Evolutionary conservation across 1,140 invertebrate species (phyloP).

Genomic region (Drosophila navojoa): DNA sequence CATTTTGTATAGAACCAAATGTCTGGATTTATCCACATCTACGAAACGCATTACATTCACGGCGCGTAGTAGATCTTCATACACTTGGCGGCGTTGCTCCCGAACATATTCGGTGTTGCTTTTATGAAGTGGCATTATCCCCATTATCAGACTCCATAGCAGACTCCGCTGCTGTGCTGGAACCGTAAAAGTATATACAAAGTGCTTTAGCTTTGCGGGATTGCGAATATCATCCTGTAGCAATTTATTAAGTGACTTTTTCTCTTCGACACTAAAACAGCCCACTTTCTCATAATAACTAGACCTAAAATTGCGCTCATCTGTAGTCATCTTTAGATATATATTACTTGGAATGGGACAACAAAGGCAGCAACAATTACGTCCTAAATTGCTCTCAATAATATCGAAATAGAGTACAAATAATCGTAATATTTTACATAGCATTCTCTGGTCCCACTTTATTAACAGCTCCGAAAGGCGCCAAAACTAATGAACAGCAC

Average conservation of each 20-base stretch:
- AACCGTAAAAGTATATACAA: constrained; percentile 93
- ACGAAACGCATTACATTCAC: constrained; percentile 87
- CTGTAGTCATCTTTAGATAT: constrained; percentile 84
- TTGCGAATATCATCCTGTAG: constrained; percentile 94
- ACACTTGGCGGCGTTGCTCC: constrained; percentile 89
- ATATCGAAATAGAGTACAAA: neutral
- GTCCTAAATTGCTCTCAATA: neutral
- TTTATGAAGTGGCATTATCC: constrained; percentile 88
- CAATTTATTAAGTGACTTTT: constrained; percentile 95
- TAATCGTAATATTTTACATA: too few relatives aligned
- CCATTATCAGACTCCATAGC: constrained; percentile 94
- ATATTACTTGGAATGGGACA: neutral
- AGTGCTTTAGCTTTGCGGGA: constrained; percentile 92
- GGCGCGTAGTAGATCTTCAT: constrained; percentile 89
- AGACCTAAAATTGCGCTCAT: constrained; percentile 94
- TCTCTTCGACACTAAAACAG: constrained; percentile 95
- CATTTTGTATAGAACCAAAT: constrained; percentile 89
- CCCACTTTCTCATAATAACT: constrained; percentile 94
- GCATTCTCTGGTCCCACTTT: too few relatives aligned
- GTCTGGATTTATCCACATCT: constrained; percentile 84
- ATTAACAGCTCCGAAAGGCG: too few relatives aligned
- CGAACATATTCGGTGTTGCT: constrained; percentile 90
- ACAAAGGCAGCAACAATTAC: neutral
- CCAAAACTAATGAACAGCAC: too few relatives aligned
- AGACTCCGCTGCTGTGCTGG: constrained; percentile 91